Evolutionary conservation across 2,888 invertebrate species (phyloP).

Genomic region (Malthinus seriepunctatus): DNA sequence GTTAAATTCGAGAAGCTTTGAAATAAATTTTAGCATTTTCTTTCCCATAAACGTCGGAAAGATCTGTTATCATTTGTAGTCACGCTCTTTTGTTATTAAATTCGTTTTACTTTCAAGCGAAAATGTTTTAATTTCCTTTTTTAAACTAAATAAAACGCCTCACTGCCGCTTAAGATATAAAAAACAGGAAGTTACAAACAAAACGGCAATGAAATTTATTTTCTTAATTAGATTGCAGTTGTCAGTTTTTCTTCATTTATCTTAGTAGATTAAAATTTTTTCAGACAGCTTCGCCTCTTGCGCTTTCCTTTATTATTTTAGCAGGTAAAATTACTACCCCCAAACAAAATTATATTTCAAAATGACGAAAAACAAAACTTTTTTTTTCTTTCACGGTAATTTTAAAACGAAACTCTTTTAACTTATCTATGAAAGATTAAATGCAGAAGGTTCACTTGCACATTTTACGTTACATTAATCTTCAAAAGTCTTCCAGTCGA

Average conservation of each 20-base stretch:
- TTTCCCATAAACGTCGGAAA: conserved; percentile 9
- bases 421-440: conserved; percentile 18
- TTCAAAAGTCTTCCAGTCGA: conserved; percentile 28
- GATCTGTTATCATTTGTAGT: conserved; percentile 8
- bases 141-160: conserved; percentile 24
- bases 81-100: conserved; percentile 17
- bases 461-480: conserved; percentile 34
- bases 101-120: conserved; percentile 17
- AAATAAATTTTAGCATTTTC: conserved; percentile 12
- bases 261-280: conserved; percentile 13
- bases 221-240: conserved; percentile 23
- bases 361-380: too few species aligned
- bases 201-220: conserved; percentile 24
- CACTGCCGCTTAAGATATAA: conserved; percentile 10
- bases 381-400: not conserved
- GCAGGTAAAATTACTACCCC: not conserved
- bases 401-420: conserved; percentile 12
- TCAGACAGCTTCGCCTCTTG: conserved; percentile 4
- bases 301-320: conserved; percentile 13
- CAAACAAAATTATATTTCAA: too few species aligned
- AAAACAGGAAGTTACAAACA: conserved; percentile 14
- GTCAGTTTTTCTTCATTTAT: conserved; percentile 17
- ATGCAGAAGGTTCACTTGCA: conserved; percentile 33
- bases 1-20: conserved; percentile 17
- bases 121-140: conserved; percentile 23